phyloP scores from a whole-genome alignment of 2,113 vertebrate species.

The Petroica traversi region DNA sequence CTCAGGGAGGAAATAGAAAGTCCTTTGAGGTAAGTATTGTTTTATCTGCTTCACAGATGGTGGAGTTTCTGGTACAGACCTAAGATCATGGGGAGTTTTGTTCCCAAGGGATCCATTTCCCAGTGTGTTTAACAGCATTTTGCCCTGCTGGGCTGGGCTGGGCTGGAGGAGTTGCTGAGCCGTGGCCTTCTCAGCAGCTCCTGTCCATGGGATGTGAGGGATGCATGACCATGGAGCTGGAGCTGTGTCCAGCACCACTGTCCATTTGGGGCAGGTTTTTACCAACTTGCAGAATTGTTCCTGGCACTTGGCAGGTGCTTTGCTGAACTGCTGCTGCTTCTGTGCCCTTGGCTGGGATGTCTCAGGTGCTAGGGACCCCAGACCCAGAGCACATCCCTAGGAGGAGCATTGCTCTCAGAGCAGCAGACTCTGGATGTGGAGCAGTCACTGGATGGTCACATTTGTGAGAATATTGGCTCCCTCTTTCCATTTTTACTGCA shows the following conservation, averaged over 20 bases:
- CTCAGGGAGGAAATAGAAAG: neutral
- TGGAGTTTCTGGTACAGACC: conserved; percentile 3
- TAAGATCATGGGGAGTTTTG: neutral
- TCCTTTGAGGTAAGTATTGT: conserved; percentile 29
- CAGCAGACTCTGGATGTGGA: neutral
- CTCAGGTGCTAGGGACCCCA: neutral
- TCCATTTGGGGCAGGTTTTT: neutral
- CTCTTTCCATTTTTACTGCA: neutral
- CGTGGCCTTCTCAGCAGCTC: neutral
- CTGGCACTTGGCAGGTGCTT: neutral
- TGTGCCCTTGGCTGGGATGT: neutral
- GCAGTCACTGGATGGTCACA: neutral
- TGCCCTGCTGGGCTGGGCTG: neutral
- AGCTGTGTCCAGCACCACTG: neutral
- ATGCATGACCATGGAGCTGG: rapidly evolving
- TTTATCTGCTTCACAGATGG: conserved; percentile 37
- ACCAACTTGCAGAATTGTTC: neutral
- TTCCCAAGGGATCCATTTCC: neutral
- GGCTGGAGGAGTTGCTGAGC: neutral
- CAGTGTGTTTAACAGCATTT: neutral
- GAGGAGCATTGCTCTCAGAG: neutral
- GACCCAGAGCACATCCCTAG: neutral
- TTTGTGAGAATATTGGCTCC: neutral
- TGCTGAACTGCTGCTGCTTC: neutral
- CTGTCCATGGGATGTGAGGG: rapidly evolving